These are phyloP conservation scores for Terebella lapidaria DNA, from an alignment of 2,888 invertebrate species.

Conservation along the genomic window DNA sequence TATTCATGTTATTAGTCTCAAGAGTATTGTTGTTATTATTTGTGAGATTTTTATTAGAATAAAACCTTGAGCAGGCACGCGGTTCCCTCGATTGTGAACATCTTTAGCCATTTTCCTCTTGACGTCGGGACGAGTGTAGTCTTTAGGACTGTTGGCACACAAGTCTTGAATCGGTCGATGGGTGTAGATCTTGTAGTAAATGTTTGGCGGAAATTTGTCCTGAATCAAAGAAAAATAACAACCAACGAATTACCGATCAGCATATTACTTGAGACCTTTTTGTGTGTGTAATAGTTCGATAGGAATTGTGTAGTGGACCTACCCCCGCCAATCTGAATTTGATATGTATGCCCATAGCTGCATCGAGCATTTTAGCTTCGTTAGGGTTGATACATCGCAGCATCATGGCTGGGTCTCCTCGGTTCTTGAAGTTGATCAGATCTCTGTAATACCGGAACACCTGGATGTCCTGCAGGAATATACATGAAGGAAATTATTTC, in stretches of 20 bases:
- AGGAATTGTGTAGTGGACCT: conserved; percentile 23
- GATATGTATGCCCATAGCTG: conserved; percentile 49
- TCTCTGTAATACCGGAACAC: conserved; percentile 52
- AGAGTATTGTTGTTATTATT: too few species aligned
- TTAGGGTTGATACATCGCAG: conserved; percentile 51
- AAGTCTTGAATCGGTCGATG: conserved; percentile 50
- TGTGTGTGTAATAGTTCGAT: too few species aligned
- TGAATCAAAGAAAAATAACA: conserved; percentile 30
- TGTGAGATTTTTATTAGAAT: too few species aligned
- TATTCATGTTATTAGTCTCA: too few species aligned
- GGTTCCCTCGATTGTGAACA: conserved; percentile 32
- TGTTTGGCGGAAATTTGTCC: conserved; percentile 52
- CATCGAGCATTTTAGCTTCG: conserved; percentile 50
- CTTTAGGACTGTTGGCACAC: conserved; percentile 52
- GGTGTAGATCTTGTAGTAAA: conserved; percentile 54
- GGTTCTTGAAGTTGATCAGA: conserved; percentile 48
- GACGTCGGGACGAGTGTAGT: conserved; percentile 42
- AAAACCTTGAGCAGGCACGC: too few species aligned
- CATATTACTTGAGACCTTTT: too few species aligned
- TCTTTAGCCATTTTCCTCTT: conserved; percentile 39
- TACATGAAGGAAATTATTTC: neutral
- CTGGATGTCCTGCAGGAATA: conserved; percentile 45
- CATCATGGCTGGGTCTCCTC: conserved; percentile 50
- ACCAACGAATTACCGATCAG: neutral
- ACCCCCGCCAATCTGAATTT: conserved; percentile 53